Conservation (phyloP, 2,888 invertebrate genomes). For the Meta bourneti region DNA sequence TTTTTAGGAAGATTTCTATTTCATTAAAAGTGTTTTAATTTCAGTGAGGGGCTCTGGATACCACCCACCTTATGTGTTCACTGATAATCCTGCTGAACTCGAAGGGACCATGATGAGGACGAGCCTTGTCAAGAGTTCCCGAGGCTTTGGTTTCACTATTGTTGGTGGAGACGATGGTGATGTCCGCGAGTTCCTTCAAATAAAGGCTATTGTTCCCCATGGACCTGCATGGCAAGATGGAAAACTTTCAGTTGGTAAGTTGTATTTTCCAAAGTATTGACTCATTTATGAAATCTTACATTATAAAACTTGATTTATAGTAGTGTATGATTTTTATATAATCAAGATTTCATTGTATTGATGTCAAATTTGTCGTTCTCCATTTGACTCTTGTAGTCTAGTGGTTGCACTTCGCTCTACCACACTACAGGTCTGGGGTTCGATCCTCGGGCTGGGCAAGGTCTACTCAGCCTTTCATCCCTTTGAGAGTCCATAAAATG, state of each 20-base stretch:
- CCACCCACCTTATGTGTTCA: constrained; percentile 84
- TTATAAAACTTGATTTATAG: background rate
- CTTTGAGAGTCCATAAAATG: too few species aligned
- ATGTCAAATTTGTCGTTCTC: background rate
- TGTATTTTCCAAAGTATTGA: background rate
- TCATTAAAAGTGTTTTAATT: background rate
- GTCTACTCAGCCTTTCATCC: too few species aligned
- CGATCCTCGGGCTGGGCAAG: too few species aligned
- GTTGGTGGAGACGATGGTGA: constrained; percentile 92
- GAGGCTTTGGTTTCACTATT: constrained; percentile 97
- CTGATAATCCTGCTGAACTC: constrained; percentile 92
- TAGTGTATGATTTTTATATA: too few species aligned
- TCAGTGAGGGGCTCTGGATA: constrained; percentile 67
- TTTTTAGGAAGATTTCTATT: too few species aligned
- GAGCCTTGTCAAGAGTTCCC: constrained; percentile 92
- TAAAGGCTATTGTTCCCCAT: constrained; percentile 94
- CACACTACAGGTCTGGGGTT: too few species aligned
- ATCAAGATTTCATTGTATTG: too few species aligned
- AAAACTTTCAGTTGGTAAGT: constrained; percentile 84
- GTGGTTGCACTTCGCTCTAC: too few species aligned
- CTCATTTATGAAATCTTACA: background rate
- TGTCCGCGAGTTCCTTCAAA: constrained; percentile 96
- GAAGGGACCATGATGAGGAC: constrained; percentile 93
- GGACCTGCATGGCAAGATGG: constrained; percentile 98
- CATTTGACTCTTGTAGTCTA: background rate